Evolutionary conservation across 2,888 invertebrate species (phyloP), one percentile per base, ranked within the genome.

Genomic region (Anagyrus pseudococci): DNA sequence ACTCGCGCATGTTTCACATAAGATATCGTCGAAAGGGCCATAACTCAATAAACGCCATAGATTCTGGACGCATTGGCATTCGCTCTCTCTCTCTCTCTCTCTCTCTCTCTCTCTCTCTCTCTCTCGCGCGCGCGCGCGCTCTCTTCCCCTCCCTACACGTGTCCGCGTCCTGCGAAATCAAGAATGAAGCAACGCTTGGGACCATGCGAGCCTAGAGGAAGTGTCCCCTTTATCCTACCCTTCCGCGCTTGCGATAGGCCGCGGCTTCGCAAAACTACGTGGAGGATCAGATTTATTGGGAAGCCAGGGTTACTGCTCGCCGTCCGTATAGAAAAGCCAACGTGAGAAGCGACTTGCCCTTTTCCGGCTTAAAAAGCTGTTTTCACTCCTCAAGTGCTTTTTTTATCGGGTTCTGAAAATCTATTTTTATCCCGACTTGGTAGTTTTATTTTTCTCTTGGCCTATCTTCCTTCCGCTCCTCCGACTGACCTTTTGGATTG

Each of bases 1-100:
- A 33, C 19, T 17, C 44, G 55, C 44, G 55, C 25, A 50, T 53
- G 59, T 47, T 47, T 53, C 53, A 40, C 26, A 40, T 53, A 53
- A 59, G 59, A 59, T 59, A 59, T 59, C 53, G 53, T 47, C 47
- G 47, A 17, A 53, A 46, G 37, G 15, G 47, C 40, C 46, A 59
- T 59, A 53, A 59, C 26, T 59, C 26, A 59, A 40, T 20, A 23
- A 22, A 46, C 17, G 22, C 10, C 15, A 33, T 33, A 33, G 13
- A 33, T 33, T 33, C 33, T 13, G 33, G n/a, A n/a, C n/a, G 33
- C 33, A 33, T 33, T 33, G 33, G 33, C 33, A 8, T 6, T 13
- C 7, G 33, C 33, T 33, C n/a, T n/a, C n/a, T n/a, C n/a, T n/a
- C n/a, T n/a, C n/a, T n/a, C n/a, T n/a, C n/a, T n/a, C n/a, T n/a